Evolutionary conservation across 2,888 invertebrate genomes (phyloP), one percentile per base, ranked within the genome.

Genomic region (Yponomeuta malinellus): DNA sequence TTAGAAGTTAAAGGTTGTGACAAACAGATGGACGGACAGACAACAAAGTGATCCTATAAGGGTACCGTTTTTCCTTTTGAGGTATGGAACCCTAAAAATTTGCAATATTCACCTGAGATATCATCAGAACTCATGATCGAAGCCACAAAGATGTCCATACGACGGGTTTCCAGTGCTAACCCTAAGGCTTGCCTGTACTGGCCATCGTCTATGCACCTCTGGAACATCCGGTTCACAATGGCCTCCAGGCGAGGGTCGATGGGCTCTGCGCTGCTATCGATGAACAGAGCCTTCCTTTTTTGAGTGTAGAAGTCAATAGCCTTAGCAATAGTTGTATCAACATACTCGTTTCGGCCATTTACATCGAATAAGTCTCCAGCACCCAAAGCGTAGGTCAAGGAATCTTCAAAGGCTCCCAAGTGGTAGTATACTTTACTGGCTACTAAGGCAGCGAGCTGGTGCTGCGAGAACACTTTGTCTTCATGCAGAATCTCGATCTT

Each of bases 401-500:
- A 98, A 87, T 99, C 98, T 84, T 98, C 97, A 87, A 98, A 99
- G 1, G 98, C 97, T 52, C 99, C 99, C 75, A 99, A 93, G 88
- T 99, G 99, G 86, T 99, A 99, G 83, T 99, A 99, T 0, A 99
- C 98, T 91, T 99, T 99, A 77, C 99, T 99, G 8, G 98, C 99
- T 6, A 99, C 98, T 77, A 99, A 94, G 48, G 99, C 99, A 70
- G 99, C 99, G 71, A 99, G 90, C 81, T 98, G 96, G 80, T 97
- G 96, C 82, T 98, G 97, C 63, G 95, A 94, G 86, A 99, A 97
- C 63, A 92, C 93, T 81, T 96, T 95, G 82, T 99, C 98, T 90
- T 99, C 99, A 82, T 98, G 97, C 48, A 99, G 93, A 84, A 98
- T 97, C 93, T 99, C 99, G 80, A 99, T 98, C 92, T 98, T 99